phyloP scores from a whole-genome alignment of 2,113 vertebrate genomes.

The Sylvietta virens region DNA sequence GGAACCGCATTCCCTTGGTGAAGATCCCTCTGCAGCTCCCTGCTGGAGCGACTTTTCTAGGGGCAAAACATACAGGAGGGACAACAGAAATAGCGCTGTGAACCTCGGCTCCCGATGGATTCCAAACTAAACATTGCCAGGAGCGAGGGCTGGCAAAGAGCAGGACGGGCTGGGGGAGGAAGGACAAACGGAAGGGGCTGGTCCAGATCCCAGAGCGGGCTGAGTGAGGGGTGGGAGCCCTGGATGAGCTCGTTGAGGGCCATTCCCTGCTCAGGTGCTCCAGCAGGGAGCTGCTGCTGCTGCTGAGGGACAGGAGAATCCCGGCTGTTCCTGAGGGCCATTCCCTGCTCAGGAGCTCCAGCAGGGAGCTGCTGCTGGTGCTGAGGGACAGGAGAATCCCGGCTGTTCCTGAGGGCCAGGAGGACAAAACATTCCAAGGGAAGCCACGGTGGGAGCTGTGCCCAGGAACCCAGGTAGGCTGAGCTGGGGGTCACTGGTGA shows the following conservation, averaged over 20 bases:
- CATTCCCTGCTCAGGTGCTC: accelerated
- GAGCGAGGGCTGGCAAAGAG: no score
- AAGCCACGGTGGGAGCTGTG: accelerated
- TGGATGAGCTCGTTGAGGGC: accelerated
- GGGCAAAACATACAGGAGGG: no score
- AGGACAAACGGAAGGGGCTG: not conserved
- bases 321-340: accelerated
- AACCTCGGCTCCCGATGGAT: accelerated
- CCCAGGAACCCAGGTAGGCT: not conserved
- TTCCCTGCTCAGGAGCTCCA: accelerated
- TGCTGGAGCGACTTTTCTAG: not conserved
- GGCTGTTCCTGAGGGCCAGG: accelerated
- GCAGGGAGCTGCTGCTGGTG: accelerated
- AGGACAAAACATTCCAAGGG: not conserved
- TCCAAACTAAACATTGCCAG: accelerated
- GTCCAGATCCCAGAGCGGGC: accelerated
- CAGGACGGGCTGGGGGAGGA: not conserved
- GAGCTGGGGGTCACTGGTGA: not conserved
- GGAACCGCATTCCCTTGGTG: not conserved
- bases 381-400: no score
- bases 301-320: not conserved
- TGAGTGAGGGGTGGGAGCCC: not conserved
- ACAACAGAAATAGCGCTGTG: accelerated
- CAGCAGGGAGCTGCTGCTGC: accelerated
- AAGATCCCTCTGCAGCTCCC: not conserved